A percentile compares a stretch with the other conserved stretches of the same genome.
These are phyloP conservation scores for Goniozus legneri DNA, from an alignment of 1,140 invertebrate species.

Conservation along the genomic window DNA sequence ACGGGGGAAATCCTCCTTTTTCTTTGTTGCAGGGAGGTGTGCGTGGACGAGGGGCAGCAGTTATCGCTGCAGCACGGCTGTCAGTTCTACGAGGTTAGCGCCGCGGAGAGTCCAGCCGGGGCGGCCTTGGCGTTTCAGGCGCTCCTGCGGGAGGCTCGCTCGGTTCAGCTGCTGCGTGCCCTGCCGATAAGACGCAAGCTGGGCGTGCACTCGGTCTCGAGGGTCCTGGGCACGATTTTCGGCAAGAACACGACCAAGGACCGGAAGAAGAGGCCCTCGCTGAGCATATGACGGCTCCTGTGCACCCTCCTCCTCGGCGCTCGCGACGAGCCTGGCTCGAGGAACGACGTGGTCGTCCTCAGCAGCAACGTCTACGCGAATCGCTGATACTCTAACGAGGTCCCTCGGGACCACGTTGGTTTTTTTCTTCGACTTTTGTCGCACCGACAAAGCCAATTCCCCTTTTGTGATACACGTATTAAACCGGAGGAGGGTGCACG, in stretches of 20 bases:
- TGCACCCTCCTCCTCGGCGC: constrained; percentile 44
- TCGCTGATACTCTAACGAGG: constrained; percentile 24
- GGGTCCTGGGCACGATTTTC: constrained; percentile 73
- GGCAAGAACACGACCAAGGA: constrained; percentile 72
- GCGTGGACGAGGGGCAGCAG: constrained; percentile 78
- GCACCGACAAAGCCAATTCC: too few relatives aligned
- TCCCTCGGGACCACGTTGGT: not conserved
- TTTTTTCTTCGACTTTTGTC: not conserved
- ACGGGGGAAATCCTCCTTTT: not conserved
- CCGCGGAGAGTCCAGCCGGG: constrained; percentile 75
- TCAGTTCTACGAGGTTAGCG: constrained; percentile 83
- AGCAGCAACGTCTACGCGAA: constrained; percentile 42
- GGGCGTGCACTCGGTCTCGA: constrained; percentile 75
- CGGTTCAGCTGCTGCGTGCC: constrained; percentile 68
- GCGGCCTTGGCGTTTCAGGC: constrained; percentile 78
- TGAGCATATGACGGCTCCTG: constrained; percentile 63
- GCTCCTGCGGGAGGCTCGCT: constrained; percentile 68
- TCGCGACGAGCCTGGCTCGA: constrained; percentile 38
- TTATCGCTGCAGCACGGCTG: constrained; percentile 73
- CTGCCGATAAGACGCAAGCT: constrained; percentile 69
- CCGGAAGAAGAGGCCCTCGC: constrained; percentile 70
- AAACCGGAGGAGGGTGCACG: not conserved
- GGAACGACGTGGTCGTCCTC: constrained; percentile 40
- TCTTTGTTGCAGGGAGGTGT: constrained; percentile 62
- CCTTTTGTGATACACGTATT: not conserved